Conservation (phyloP, 2,113 vertebrate genomes). For the Pseudopodoces humilis region DNA sequence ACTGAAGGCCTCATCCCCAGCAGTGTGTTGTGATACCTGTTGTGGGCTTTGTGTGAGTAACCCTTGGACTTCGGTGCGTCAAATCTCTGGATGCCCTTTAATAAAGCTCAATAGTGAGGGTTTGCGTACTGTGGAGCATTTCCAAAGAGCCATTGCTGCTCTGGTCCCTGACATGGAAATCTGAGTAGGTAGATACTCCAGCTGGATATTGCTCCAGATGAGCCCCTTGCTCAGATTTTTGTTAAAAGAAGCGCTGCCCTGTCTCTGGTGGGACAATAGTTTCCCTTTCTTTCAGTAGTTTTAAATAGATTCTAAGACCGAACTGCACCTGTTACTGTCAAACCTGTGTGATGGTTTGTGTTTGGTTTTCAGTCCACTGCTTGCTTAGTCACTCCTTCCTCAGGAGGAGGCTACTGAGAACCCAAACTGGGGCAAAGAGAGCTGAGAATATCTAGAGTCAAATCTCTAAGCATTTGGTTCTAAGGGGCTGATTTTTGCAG, state of each 20-base stretch:
- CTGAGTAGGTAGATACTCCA: not conserved
- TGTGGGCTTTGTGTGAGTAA: not conserved
- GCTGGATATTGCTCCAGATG: not conserved
- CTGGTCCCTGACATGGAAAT: not conserved
- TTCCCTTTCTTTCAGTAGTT: not conserved
- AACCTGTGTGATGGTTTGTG: not conserved
- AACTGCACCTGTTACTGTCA: not conserved
- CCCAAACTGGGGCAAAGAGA: not conserved
- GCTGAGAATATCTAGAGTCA: not conserved
- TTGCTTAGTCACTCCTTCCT: slow-evolving; percentile 15
- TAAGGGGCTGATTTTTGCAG: not conserved
- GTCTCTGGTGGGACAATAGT: not conserved
- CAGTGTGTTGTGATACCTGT: not conserved
- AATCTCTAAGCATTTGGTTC: not conserved
- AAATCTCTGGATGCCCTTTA: not conserved
- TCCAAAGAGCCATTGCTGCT: not conserved
- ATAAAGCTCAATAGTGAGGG: not conserved
- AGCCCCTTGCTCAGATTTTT: not conserved
- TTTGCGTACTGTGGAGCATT: not conserved
- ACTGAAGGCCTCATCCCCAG: not conserved
- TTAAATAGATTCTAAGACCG: not conserved
- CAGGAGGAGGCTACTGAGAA: not conserved
- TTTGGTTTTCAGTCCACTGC: slow-evolving; percentile 3
- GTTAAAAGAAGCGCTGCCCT: not conserved
- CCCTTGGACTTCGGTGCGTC: not conserved